Base-by-base conservation (phyloP, 2,113 vertebrate genomes). In the Callopanchax toddi region DNA sequence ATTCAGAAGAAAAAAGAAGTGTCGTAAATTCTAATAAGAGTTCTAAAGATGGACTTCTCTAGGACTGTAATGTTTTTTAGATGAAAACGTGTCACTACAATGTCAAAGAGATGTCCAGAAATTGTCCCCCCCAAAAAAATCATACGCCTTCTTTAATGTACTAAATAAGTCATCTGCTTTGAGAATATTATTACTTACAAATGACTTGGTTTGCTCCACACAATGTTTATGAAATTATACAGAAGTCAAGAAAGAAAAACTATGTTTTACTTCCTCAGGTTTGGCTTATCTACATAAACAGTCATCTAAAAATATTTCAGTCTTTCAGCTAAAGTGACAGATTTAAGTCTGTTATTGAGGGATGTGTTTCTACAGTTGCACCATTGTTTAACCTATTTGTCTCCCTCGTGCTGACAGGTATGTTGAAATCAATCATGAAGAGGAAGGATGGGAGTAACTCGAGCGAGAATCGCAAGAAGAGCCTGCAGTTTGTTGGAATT, bases 341-440 rank as follows among this genome's bases (percentile, higher is more conserved):
- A 55, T 37, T 4, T 20, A 12, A 34, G 15, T 9, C 16, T n/a
- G 50, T 23, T 9, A 10, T 23, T 16, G 49, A 48, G 16, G 9
- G 11, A 9, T 43, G 13, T n/a, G 7, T 50, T 23, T 52, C 63
- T 70, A 26, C 76, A 52, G 21, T 23, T n/a, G 40, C 5, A 4
- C 21, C 10, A 32, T 32, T 55, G 50, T 53, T 8, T 71, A 11
- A 67, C 58, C 18, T 51, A 44, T 46, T 13, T 70, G 11, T 63
- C 62, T 71, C 58, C 37, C 20, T 32, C 65, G 17, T 74, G 76
- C 25, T 40, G 42, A 34, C 71, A 96, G 96, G 95, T 57, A 78
- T 91, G 76, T 91, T 97, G 57, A 98, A 97, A 71, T 99, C 97
- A 22, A 99, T 99, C 81, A 99, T 99, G 97, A 99, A 98, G 90